Evolutionary conservation across 2,888 invertebrate genomes (phyloP).

Genomic region (Cheilosia impressa): DNA sequence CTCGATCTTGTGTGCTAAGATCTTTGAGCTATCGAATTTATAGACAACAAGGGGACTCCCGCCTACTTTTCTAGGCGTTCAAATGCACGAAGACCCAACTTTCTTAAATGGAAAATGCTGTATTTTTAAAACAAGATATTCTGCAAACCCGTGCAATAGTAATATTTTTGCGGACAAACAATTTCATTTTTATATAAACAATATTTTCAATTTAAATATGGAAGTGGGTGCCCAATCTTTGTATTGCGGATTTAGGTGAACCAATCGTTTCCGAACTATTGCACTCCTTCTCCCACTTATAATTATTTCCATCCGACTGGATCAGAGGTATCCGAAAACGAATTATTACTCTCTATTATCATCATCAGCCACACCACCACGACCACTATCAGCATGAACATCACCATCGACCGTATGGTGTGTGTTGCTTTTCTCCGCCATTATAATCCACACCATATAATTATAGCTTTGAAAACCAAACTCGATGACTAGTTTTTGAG

Average conservation of each 20-base stretch:
- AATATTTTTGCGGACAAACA: too few relatives aligned
- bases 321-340: constrained; percentile 9
- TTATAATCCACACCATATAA: constrained; percentile 62
- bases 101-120: too few relatives aligned
- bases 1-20: too few relatives aligned
- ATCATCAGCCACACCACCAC: constrained; percentile 45
- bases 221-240: too few relatives aligned
- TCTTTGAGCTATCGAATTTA: too few relatives aligned
- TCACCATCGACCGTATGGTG: constrained; percentile 46
- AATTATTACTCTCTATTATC: constrained; percentile 33
- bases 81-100: too few relatives aligned
- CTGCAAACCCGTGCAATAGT: too few relatives aligned
- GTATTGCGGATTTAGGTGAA: not conserved
- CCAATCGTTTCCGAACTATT: not conserved
- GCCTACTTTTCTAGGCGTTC: too few relatives aligned
- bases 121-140: too few relatives aligned
- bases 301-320: constrained; percentile 41
- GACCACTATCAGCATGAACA: not conserved
- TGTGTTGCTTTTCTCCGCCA: constrained; percentile 31
- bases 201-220: too few relatives aligned
- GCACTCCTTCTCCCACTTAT: not conserved
- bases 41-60: too few relatives aligned
- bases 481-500: constrained; percentile 71
- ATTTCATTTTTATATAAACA: too few relatives aligned
- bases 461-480: constrained; percentile 63